These are phyloP conservation scores for Phortica magna DNA, from an alignment of 2,888 invertebrate genomes.

Conservation along the genomic window DNA sequence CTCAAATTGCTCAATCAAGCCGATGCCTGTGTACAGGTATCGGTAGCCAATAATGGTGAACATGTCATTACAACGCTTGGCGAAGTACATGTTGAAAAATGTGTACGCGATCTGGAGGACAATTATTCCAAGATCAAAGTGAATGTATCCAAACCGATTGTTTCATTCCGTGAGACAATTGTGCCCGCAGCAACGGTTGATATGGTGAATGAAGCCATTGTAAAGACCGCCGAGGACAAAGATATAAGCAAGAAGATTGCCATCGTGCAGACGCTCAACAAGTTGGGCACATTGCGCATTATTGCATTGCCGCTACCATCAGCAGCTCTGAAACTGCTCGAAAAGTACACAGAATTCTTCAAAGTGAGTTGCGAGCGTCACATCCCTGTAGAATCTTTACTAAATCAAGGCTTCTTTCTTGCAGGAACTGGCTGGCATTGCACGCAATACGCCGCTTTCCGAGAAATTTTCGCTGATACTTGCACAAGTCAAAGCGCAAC, in stretches of 20 bases:
- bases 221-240: constrained; percentile 79
- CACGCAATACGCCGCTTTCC: constrained; percentile 64
- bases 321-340: constrained; percentile 84
- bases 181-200: constrained; percentile 88
- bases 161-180: constrained; percentile 96
- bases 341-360: constrained; percentile 84
- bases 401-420: constrained; percentile 2
- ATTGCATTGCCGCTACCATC: constrained; percentile 88
- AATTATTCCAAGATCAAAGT: constrained; percentile 91
- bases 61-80: constrained; percentile 96
- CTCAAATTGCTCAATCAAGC: constrained; percentile 91
- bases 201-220: constrained; percentile 91
- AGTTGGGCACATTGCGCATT: constrained; percentile 85
- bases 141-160: constrained; percentile 96
- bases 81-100: constrained; percentile 97
- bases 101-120: constrained; percentile 91
- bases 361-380: constrained; percentile 78
- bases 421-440: constrained; percentile 62
- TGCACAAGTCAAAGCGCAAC: constrained; percentile 78
- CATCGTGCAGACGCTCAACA: constrained; percentile 84
- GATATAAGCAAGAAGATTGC: constrained; percentile 80
- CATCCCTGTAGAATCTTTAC: neutral
- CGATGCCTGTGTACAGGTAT: constrained; percentile 94
- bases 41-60: constrained; percentile 96
- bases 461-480: constrained; percentile 68